phyloP scores from a whole-genome alignment of 2,113 vertebrate species.

The Neolamprologus tretocephalus region DNA sequence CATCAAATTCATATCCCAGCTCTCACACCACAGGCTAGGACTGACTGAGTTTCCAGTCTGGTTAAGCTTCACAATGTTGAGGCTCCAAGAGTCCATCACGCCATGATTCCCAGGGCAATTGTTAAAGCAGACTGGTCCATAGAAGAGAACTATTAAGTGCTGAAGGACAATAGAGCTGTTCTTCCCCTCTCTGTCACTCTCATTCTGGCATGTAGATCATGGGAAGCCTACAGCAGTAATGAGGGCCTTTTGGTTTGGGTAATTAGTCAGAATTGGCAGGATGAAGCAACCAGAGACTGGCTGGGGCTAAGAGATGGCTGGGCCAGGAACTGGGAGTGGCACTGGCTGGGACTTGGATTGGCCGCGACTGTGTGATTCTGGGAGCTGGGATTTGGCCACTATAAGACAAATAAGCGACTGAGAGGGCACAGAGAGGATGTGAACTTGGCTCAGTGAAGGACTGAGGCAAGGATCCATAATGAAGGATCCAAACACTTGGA shows the following conservation, averaged over 20 bases:
- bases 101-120: slow-evolving; percentile 16
- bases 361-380: neutral
- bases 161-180: slow-evolving; percentile 42
- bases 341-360: slow-evolving; percentile 23
- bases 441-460: slow-evolving; percentile 14
- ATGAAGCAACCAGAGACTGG: slow-evolving; percentile 1
- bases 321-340: slow-evolving; percentile 1
- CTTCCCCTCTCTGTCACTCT: slow-evolving; percentile 24
- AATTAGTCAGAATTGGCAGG: slow-evolving; percentile 66
- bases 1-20: slow-evolving; percentile 12
- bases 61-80: neutral
- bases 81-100: slow-evolving; percentile 7
- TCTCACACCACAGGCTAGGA: slow-evolving; percentile 17
- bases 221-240: slow-evolving; percentile 52
- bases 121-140: slow-evolving; percentile 11
- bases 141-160: slow-evolving; percentile 27
- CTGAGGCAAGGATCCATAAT: neutral
- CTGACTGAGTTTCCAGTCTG: slow-evolving; percentile 25
- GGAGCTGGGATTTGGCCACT: slow-evolving; percentile 2
- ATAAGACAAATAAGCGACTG: slow-evolving; percentile 14
- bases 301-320: neutral
- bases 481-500: neutral
- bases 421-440: slow-evolving; percentile 12
- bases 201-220: slow-evolving; percentile 46
- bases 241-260: slow-evolving; percentile 53